Percentiles rank a stretch among this genome's conserved stretches.
phyloP scores from a whole-genome alignment of 2,113 vertebrate genomes.

The Ploceus nigricollis region DNA sequence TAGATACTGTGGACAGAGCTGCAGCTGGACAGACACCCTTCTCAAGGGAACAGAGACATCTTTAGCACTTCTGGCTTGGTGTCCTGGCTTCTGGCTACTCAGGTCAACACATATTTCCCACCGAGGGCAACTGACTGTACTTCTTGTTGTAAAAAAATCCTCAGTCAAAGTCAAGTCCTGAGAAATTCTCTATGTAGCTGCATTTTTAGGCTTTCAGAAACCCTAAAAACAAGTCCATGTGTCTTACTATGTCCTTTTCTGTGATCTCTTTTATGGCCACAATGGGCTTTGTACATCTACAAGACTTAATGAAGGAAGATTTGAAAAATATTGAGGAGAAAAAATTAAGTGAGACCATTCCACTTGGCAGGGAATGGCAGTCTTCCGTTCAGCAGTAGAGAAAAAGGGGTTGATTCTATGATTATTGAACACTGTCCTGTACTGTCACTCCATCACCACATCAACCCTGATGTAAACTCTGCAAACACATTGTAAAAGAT shows the following conservation, averaged over 20 bases:
- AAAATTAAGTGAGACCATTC: neutral
- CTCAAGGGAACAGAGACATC: neutral
- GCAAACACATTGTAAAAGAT: neutral
- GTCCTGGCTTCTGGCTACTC: neutral
- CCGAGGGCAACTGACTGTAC: neutral
- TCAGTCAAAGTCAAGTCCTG: neutral
- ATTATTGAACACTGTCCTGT: neutral
- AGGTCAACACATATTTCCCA: neutral
- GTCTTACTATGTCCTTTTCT: neutral
- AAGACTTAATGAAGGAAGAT: neutral
- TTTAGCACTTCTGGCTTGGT: neutral
- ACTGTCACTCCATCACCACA: neutral
- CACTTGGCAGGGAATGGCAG: neutral
- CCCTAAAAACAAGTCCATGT: neutral
- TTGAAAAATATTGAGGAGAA: neutral
- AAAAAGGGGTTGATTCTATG: neutral
- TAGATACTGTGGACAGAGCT: neutral
- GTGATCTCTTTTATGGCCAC: neutral
- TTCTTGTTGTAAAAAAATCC: neutral
- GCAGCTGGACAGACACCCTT: neutral
- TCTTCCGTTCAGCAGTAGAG: neutral
- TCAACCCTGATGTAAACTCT: neutral
- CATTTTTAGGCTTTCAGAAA: neutral
- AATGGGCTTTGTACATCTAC: neutral
- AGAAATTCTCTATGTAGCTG: neutral